phyloP scores from a whole-genome alignment of 2,797 vertebrate genomes.

The Falco berigora region DNA sequence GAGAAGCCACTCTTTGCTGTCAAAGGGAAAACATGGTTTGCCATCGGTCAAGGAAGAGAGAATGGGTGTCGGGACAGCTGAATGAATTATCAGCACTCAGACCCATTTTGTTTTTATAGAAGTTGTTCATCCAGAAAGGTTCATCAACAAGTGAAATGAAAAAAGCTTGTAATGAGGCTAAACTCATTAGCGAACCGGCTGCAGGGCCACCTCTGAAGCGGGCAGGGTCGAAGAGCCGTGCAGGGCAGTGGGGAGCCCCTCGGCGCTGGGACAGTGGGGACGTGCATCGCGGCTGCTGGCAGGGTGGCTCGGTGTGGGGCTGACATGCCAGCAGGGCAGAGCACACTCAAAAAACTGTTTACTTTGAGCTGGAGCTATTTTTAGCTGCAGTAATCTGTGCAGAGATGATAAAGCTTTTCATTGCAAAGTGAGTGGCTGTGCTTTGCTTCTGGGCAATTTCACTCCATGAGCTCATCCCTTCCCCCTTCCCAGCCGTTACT shows the following conservation, averaged over 20 bases:
- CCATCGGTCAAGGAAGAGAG: neutral
- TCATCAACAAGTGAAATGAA: constrained; percentile 10
- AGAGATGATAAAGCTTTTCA: constrained; percentile 70
- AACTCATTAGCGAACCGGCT: neutral
- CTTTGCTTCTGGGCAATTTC: constrained; percentile 71
- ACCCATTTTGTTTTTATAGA: neutral
- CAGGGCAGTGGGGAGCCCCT: neutral
- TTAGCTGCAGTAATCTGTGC: constrained; percentile 70
- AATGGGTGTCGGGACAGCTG: neutral
- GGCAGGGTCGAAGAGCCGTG: rapidly evolving
- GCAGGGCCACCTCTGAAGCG: neutral
- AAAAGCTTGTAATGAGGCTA: neutral
- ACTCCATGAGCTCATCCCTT: constrained; percentile 27
- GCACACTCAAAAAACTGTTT: constrained; percentile 58
- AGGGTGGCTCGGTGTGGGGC: rapidly evolving
- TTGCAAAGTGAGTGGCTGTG: constrained; percentile 44
- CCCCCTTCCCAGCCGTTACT: neutral
- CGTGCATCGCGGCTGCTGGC: neutral
- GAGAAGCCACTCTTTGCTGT: neutral
- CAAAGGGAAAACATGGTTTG: neutral
- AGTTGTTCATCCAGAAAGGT: constrained; percentile 3
- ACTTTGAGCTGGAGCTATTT: constrained; percentile 69
- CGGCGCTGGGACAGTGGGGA: neutral
- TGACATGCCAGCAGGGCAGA: constrained; percentile 6
- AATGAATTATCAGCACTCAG: neutral